Evolutionary conservation across 2,888 invertebrate genomes (phyloP).

Genomic region (Zaprionus bogoriensis): DNA sequence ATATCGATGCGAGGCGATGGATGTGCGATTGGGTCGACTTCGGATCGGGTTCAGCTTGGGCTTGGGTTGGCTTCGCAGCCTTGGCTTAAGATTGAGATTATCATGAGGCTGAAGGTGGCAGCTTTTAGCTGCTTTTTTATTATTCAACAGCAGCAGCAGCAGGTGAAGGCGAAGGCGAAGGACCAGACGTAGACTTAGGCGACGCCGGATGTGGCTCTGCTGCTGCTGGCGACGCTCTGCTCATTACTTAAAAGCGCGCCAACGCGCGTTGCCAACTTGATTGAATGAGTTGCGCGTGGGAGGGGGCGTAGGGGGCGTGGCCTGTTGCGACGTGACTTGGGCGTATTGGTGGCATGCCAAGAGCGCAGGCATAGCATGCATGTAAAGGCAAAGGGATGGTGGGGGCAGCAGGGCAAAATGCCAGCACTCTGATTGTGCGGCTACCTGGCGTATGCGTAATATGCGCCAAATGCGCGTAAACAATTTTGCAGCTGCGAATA

Average conservation of each 20-base stretch:
- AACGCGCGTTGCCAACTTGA: constrained; percentile 56
- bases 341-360: constrained; percentile 24
- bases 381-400: neutral
- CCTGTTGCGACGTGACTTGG: constrained; percentile 11
- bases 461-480: constrained; percentile 21
- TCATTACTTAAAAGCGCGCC: constrained; percentile 71
- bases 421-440: constrained; percentile 8
- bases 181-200: neutral
- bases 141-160: constrained; percentile 50
- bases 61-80: constrained; percentile 27
- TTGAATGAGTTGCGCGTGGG: constrained; percentile 55
- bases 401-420: constrained; percentile 7
- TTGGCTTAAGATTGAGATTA: constrained; percentile 52
- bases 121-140: constrained; percentile 46
- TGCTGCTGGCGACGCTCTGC: constrained; percentile 45
- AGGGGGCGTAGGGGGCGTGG: constrained; percentile 14
- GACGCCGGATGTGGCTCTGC: constrained; percentile 26
- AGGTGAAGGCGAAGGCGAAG: constrained; percentile 18
- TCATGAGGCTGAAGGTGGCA: constrained; percentile 28
- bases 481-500: constrained; percentile 20
- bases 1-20: constrained; percentile 47
- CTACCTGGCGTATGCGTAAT: constrained; percentile 45
- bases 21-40: neutral
- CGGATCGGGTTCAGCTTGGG: neutral
- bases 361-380: neutral